These are phyloP conservation scores for Fulmarus glacialis DNA, from an alignment of 2,113 vertebrate species.

Conservation along the genomic window DNA sequence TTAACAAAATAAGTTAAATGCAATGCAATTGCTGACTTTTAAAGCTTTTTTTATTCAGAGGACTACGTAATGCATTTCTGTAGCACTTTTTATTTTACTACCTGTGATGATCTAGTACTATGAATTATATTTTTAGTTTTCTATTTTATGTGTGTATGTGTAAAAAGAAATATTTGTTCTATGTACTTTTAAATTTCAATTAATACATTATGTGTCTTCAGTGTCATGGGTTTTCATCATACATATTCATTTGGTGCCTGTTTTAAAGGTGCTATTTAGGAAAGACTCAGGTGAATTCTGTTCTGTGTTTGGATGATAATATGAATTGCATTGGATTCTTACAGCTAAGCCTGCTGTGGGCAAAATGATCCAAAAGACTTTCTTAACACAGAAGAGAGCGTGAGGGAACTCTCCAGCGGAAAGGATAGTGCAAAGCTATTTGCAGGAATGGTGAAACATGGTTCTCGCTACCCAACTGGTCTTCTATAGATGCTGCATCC, in stretches of 20 bases:
- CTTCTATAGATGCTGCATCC: neutral
- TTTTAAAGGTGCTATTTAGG: conserved; percentile 31
- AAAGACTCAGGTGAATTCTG: neutral
- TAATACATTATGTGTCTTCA: neutral
- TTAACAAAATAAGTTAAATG: neutral
- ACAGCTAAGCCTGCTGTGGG: neutral
- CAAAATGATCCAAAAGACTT: conserved; percentile 40
- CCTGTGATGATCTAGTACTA: neutral
- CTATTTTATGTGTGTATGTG: neutral
- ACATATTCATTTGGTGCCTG: neutral
- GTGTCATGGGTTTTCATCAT: neutral
- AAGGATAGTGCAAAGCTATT: neutral
- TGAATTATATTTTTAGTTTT: conserved; percentile 27
- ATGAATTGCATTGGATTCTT: conserved; percentile 17
- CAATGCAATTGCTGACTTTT: neutral
- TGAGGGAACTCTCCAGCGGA: neutral
- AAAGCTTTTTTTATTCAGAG: neutral
- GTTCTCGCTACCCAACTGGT: neutral
- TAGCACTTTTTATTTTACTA: neutral
- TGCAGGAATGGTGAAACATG: neutral
- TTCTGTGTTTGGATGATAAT: neutral
- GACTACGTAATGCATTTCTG: conserved; percentile 2
- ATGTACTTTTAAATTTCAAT: neutral
- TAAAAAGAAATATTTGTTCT: neutral
- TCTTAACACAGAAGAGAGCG: neutral